Base-by-base conservation (phyloP, 2,888 invertebrate genomes). In the Diaphora mendica region DNA sequence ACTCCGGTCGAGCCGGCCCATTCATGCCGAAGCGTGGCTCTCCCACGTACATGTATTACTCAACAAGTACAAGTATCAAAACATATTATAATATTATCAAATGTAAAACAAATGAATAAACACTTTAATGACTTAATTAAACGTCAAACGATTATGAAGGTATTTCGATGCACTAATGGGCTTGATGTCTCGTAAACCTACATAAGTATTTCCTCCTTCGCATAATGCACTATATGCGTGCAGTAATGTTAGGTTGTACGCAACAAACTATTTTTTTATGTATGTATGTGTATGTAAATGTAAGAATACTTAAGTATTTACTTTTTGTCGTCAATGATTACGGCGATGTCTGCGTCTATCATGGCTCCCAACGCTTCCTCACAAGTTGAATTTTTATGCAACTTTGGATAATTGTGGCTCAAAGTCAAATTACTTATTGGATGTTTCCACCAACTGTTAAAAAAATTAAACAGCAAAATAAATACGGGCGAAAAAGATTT, bases 291-390 rank as follows among this genome's bases (percentile, higher is more conserved):
- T n/a, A n/a, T n/a, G 23, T 9, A 35, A 39, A 76, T 59, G 51
- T 59, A 39, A 13, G 13, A 59, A 59, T 59, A 59, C 11, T 26
- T 9, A 26, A 26, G 59, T 26, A 13, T 30, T 62, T 90, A 91
- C 89, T 91, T 92, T 30, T 92, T 86, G 17, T 92, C 89, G 74
- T 96, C 91, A 8, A 81, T 75, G 20, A 90, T 84, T 44, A 89
- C 79, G 5, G 88, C 87, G 15, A 88, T 78, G 55, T 83, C 81
- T 33, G 79, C 78, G n/a, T 81, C 73, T 20, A 72, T 84, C 72
- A 96, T 96, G 70, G 98, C 95, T 9, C 97, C 97, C 77, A 97
- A 96, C 71, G 96, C 96, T 71, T 97, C 97, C 1, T 96, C 96
- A 42, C 97, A 96, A 44, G 92, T 92, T 2, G 96, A 94, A 55